Conservation (phyloP, 2,888 invertebrate species). For the Dolichopus griseipennis region DNA sequence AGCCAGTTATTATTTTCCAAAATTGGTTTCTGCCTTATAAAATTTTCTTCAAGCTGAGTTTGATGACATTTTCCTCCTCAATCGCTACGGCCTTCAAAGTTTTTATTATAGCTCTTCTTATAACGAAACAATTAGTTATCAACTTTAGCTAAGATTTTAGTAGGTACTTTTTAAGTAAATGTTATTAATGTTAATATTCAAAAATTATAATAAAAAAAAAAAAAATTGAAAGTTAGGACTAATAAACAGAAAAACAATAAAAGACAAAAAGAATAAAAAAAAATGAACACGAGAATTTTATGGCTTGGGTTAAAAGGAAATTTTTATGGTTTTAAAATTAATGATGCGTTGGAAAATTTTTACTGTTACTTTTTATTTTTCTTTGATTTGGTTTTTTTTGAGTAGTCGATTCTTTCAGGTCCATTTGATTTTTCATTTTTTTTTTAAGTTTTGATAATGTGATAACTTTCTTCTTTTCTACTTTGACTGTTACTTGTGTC, state of each 20-base stretch:
- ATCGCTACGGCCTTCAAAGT: too few relatives aligned
- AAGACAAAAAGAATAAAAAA: background rate
- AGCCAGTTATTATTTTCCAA: too few relatives aligned
- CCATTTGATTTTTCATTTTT: background rate
- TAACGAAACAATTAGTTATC: too few relatives aligned
- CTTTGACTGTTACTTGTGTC: too few relatives aligned
- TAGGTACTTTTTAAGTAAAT: too few relatives aligned
- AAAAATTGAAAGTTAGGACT: background rate
- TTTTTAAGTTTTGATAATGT: background rate
- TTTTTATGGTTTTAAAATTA: conserved; percentile 1
- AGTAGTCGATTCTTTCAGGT: background rate
- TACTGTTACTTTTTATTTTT: background rate
- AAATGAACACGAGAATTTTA: background rate
- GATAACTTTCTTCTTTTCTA: too few relatives aligned
- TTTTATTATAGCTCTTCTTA: too few relatives aligned
- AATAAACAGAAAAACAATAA: background rate
- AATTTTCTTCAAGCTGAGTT: too few relatives aligned
- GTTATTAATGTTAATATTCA: background rate
- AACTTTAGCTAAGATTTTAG: too few relatives aligned
- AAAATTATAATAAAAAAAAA: background rate
- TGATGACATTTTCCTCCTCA: too few relatives aligned
- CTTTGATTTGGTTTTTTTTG: background rate
- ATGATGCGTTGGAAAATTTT: background rate
- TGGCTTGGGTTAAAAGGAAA: background rate
- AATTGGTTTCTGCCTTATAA: too few relatives aligned